Conservation (phyloP, 2,113 vertebrate genomes). For the Ameiurus melas region DNA sequence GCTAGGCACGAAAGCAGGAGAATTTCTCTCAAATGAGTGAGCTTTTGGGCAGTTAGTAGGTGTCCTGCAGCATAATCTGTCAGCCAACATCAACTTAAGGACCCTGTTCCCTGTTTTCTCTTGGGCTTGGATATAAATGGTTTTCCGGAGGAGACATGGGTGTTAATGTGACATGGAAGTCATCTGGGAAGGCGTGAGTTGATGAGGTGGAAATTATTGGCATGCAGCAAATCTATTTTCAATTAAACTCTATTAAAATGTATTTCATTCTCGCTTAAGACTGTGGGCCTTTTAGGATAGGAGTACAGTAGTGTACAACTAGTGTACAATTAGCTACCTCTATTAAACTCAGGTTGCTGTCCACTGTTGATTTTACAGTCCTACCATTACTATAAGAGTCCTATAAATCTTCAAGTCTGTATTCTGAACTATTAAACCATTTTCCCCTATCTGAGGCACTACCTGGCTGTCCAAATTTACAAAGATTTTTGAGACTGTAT, state of each 20-base stretch:
- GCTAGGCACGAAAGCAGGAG: conserved; percentile 19
- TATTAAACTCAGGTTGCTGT: not conserved
- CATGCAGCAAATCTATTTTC: not conserved
- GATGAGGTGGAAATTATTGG: not conserved
- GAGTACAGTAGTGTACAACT: not conserved
- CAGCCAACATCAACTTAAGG: conserved; percentile 35
- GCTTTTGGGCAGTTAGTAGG: conserved; percentile 20
- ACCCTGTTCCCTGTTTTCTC: not conserved
- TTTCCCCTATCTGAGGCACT: not conserved
- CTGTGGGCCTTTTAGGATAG: not conserved
- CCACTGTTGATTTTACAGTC: not conserved
- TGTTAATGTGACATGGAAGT: not conserved
- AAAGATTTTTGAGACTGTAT: not conserved
- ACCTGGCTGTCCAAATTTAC: not conserved
- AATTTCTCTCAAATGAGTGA: conserved; percentile 17
- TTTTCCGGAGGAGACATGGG: not conserved
- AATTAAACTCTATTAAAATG: not conserved
- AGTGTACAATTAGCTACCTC: not conserved
- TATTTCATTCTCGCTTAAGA: not conserved
- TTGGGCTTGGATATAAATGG: not conserved
- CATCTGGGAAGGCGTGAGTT: not conserved
- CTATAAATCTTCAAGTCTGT: not conserved
- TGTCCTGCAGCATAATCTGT: conserved; percentile 32
- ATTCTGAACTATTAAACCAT: not conserved
- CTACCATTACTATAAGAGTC: not conserved